Percentiles rank a stretch among this genome's conserved stretches.
Conservation (phyloP, 2,113 vertebrate species). For the Machaerirhynchus nigripectus region DNA sequence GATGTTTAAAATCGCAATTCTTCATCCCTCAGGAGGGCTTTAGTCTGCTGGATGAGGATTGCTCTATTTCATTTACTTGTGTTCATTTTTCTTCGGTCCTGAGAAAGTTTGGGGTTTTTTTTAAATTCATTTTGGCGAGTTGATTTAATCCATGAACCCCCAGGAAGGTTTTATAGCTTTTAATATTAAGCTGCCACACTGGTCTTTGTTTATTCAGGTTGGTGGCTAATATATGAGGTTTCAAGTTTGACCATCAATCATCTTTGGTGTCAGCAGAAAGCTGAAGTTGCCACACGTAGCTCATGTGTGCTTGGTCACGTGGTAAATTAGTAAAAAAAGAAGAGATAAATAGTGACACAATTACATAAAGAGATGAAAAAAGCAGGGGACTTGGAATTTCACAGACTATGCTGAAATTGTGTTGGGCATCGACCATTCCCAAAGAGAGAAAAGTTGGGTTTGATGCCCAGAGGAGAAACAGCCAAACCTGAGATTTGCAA, state of each 20-base stretch:
- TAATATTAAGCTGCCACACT: constrained; percentile 51
- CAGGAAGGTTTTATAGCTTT: constrained; percentile 60
- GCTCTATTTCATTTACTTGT: constrained; percentile 48
- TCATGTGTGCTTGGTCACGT: not conserved
- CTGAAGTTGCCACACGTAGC: not conserved
- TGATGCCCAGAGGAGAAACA: not conserved
- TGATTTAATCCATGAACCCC: constrained; percentile 59
- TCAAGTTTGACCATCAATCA: constrained; percentile 43
- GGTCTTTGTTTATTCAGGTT: constrained; percentile 64
- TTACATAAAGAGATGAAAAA: not conserved
- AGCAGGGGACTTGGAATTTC: not conserved
- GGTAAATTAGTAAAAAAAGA: not conserved
- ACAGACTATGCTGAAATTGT: not conserved
- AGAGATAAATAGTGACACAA: not conserved
- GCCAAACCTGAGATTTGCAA: not conserved
- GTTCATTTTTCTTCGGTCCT: not conserved
- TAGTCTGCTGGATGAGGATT: constrained; percentile 26
- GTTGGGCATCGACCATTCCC: not conserved
- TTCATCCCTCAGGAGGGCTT: constrained; percentile 54
- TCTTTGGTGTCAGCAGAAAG: not conserved
- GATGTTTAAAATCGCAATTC: constrained; percentile 42
- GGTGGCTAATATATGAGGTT: constrained; percentile 30
- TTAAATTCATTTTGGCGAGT: constrained; percentile 38
- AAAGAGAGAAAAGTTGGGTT: not conserved
- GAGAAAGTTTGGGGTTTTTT: constrained; percentile 16